Conservation (phyloP, 2,797 vertebrate species). For the Microctenopoma stevenorrisi region DNA sequence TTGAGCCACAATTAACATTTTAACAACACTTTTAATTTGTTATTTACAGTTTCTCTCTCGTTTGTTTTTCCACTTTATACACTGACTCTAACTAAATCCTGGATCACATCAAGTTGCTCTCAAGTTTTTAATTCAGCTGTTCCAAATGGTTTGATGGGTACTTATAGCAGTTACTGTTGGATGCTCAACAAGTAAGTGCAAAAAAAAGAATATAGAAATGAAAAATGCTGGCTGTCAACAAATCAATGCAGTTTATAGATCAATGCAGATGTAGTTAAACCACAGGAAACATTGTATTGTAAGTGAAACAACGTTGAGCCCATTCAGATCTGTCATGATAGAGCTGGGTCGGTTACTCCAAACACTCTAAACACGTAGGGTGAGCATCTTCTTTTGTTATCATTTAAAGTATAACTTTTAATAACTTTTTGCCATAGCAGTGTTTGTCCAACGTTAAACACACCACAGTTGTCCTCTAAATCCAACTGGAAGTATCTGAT, state of each 20-base stretch:
- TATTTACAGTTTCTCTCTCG: conserved; percentile 30
- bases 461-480: no score
- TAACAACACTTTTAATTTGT: conserved; percentile 20
- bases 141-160: conserved; percentile 18
- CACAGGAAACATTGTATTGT: no score
- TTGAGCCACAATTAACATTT: conserved; percentile 28
- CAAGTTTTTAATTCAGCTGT: conserved; percentile 15
- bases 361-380: no score
- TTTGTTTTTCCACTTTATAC: conserved; percentile 28
- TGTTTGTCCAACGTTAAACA: no score
- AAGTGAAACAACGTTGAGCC: no score
- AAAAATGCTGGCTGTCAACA: background rate
- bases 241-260: background rate
- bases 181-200: conserved; percentile 13
- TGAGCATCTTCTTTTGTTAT: no score
- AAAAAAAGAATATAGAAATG: background rate
- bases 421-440: no score
- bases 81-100: conserved; percentile 12
- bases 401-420: no score
- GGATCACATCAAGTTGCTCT: conserved; percentile 1
- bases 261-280: no score
- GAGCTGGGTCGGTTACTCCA: no score
- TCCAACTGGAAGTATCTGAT: background rate
- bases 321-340: no score
- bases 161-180: conserved; percentile 18